Base-by-base conservation (phyloP, 2,113 vertebrate species). In the Pedetes capensis region DNA sequence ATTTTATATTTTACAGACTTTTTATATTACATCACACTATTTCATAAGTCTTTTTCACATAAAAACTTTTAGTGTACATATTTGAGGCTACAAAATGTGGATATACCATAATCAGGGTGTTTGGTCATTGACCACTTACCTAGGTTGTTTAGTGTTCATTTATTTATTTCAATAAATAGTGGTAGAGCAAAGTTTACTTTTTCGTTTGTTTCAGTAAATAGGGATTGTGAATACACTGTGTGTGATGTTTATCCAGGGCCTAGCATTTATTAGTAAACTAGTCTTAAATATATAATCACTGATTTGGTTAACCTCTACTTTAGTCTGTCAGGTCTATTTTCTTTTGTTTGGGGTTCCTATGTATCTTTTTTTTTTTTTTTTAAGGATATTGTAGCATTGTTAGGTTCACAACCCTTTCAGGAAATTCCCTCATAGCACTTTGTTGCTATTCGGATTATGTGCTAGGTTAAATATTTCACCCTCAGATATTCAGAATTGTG, bases 1-100 rank as follows among this genome's bases (percentile, higher is more conserved):
- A 69, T 78, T 91, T 92, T 74, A 83, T 93, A 53, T 92, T 94
- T 94, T 97, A 3, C 11, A 76, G 23, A n/a, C 4, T 44, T 91
- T 96, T 93, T n/a, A 32, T 59, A 90, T 68, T 66, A 57, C 3
- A n/a, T 95, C 20, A 89, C 3, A 92, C 12, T 23, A 53, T 81
- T 68, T 29, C 42, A 12, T 57, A 69, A 18, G 11, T 59, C 34
- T 71, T 83, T 84, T 80, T 87, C 27, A 44, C 55, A 25, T 94
- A 68, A 72, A 86, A 89, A 74, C 69, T 18, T 87, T 59, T 27
- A 42, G 17, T 47, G 51, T 80, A 49, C 84, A 29, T 64, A 37
- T 88, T 37, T 85, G 72, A 94, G 57, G 22, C 34, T 87, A 20
- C 32, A 93, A 16, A 74, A 76, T 39, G 13, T 94, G 6, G 20